Conservation (phyloP, 2,888 invertebrate genomes). For the Lasioglossum lativentre region DNA sequence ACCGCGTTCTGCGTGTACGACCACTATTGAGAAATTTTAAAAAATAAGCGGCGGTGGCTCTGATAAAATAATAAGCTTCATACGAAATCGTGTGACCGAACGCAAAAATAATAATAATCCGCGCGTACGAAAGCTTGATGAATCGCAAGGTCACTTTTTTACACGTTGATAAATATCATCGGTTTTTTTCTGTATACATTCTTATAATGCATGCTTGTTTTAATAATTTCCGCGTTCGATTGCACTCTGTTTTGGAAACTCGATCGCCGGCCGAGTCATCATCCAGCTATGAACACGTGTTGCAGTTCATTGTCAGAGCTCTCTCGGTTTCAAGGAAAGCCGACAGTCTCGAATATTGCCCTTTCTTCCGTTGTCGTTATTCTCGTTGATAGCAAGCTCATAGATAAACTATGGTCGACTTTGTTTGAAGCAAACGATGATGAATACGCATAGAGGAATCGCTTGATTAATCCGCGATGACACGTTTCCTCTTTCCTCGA, state of each 20-base stretch:
- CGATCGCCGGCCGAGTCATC: not conserved
- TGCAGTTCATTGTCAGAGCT: not conserved
- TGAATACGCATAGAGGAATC: not conserved
- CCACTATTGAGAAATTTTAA: not conserved
- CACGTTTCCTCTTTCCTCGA: not conserved
- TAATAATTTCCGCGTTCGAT: constrained; percentile 16
- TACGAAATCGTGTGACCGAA: not conserved
- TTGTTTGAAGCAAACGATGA: constrained; percentile 13
- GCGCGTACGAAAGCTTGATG: not conserved
- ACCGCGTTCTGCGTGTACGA: not conserved
- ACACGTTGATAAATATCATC: constrained; percentile 7
- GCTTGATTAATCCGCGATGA: not conserved
- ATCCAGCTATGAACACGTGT: constrained; percentile 21
- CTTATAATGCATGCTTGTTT: not conserved
- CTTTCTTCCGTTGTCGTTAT: not conserved
- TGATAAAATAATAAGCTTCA: constrained; percentile 8
- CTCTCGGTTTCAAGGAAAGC: constrained; percentile 15
- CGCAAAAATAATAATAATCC: not conserved
- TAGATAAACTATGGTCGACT: constrained; percentile 1
- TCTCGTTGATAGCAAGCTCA: constrained; percentile 3
- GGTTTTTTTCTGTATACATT: not conserved
- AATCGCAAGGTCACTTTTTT: constrained; percentile 17
- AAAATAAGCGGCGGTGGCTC: not conserved
- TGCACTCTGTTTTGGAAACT: constrained; percentile 15
- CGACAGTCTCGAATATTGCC: not conserved